Conservation (phyloP, 2,797 vertebrate genomes). For the Semotilus atromaculatus region DNA sequence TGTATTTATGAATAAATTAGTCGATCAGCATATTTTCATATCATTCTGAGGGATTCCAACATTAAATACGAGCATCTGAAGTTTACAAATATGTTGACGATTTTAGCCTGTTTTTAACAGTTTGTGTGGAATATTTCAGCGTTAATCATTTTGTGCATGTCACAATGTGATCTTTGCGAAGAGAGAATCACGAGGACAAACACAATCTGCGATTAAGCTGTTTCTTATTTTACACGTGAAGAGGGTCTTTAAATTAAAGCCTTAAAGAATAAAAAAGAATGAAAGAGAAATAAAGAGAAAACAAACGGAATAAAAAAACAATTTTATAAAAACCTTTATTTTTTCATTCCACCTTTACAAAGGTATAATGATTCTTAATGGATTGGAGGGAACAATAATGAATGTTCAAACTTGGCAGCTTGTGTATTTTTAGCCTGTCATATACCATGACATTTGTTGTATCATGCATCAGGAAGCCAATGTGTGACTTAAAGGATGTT, state of each 20-base stretch:
- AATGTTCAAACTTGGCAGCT: constrained; percentile 18
- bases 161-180: background rate
- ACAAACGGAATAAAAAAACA: background rate
- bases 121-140: background rate
- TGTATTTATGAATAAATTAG: background rate
- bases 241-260: background rate
- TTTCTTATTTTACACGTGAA: background rate
- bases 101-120: background rate
- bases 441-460: constrained; percentile 46
- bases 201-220: background rate
- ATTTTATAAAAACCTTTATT: background rate
- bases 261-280: background rate
- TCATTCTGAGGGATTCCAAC: background rate
- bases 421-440: constrained; percentile 29
- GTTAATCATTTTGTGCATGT: background rate
- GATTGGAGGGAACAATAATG: background rate
- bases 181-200: background rate
- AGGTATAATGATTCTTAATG: background rate
- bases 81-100: background rate
- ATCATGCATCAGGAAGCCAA: constrained; percentile 55
- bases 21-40: background rate
- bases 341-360: background rate
- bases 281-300: no score
- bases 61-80: background rate
- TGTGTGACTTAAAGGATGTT: constrained; percentile 55